Base-by-base conservation (phyloP, 2,888 invertebrate genomes). In the Choreutis nemorana region DNA sequence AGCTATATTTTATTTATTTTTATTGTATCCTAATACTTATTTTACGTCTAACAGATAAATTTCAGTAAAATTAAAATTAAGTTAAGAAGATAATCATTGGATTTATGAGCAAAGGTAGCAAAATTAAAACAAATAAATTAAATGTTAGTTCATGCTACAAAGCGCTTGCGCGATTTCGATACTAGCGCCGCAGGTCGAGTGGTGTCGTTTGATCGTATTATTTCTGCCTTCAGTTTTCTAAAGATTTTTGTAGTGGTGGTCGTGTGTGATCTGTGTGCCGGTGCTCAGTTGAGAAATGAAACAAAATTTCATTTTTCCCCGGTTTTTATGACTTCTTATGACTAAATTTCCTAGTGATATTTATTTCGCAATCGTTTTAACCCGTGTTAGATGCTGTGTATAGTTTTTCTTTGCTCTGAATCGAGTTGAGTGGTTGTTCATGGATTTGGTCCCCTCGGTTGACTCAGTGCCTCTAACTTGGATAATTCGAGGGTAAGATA, bases 391-490 rank as follows among this genome's bases (percentile, higher is more conserved):
- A 51, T 60, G 42, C 36, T 45, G 33, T 48, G 42, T 45, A 41
- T 44, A 45, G 57, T 59, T n/a, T 63, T 60, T 61, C 58, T 65
- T 67, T 61, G 55, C 49, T 48, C 61, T 56, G 47, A 50, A 49
- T 54, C 60, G 54, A 54, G 59, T 61, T 66, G 49, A 55, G 68
- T 71, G 64, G 54, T 65, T 65, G 68, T 68, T 64, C 59, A 66
- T 65, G 73, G 70, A 70, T 72, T 72, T 65, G 8, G 54, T 56
- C 52, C 35, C 36, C 37, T 36, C 41, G 39, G 42, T 25, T 30
- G 23, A 30, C 20, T 30, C 25, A 18, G 13, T 33, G 35, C 41
- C 41, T 40, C 36, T 14, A 13, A 30, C 31, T 9, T n/a, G n/a
- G n/a, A n/a, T n/a, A n/a, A n/a, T n/a, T n/a, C n/a, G n/a, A n/a